Base-by-base conservation (phyloP, 2,888 invertebrate genomes). In the Pachydiplax longipennis region DNA sequence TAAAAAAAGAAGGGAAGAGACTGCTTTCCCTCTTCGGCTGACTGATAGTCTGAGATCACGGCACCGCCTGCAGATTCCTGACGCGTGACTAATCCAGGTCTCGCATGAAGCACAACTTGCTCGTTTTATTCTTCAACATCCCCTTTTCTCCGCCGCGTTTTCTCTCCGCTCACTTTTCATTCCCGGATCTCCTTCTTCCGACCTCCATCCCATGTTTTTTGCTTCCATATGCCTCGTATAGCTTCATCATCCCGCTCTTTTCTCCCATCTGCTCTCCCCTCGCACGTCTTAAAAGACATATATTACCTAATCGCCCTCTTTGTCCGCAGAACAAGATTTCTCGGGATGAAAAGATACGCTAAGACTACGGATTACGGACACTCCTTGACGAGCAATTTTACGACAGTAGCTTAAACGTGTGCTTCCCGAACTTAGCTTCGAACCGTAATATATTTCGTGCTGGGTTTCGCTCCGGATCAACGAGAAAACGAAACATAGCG, bases 11-110 rank as follows among this genome's bases (percentile, higher is more conserved):
- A 12, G 15, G 18, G n/a, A n/a, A n/a, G 65, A 12, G 65, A 22
- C 48, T 12, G 31, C 53, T 31, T 48, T 48, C 35, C 58, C 83
- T 12, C 35, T 44, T 0, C 58, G 18, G 83, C 83, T 83, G 83
- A 83, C 58, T 65, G 87, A 87, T 87, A 37, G 87, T 18, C 61
- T 61, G 18, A 58, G 35, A 87, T 87, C 87, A 87, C 87, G 87
- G 37, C 87, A 87, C 61, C 65, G 83, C 58, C 83, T 61, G 81
- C 81, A 22, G 81, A n/a, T 40, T 44, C 87, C 87, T 37, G 65
- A 58, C 58, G 87, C 65, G 87, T 87, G 61, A 87, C 87, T 87
- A 87, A 87, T 87, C 40, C 65, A 31, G 40, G 61, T 61, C 87
- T 61, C 87, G 61, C 87, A 87, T 53, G 83, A 83, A 83, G 83